phyloP scores from a whole-genome alignment of 1,140 invertebrate species.

The Cotesia typhae region DNA sequence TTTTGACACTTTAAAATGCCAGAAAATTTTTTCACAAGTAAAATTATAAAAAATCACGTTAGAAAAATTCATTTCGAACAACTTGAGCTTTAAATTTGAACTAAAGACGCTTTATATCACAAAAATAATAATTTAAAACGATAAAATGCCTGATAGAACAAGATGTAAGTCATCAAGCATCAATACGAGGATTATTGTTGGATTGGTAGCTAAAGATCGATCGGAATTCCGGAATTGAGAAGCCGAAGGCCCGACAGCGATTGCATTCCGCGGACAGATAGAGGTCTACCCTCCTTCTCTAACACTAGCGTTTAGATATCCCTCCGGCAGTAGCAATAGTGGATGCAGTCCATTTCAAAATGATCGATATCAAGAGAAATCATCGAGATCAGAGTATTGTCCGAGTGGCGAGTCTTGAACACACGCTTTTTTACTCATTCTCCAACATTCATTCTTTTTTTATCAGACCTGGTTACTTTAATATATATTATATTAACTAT shows the following conservation, averaged over 20 bases:
- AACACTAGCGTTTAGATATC: not conserved
- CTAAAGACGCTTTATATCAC: no score
- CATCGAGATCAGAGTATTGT: not conserved
- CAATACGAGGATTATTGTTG: conserved; percentile 28
- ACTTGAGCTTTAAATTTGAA: no score
- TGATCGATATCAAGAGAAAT: conserved; percentile 1
- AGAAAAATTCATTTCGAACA: no score
- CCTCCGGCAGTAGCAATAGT: not conserved
- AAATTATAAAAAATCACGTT: no score
- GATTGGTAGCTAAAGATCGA: conserved; percentile 24
- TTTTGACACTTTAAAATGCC: no score
- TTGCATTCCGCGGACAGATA: conserved; percentile 33
- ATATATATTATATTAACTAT: not conserved
- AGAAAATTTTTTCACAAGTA: no score
- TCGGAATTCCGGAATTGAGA: conserved; percentile 37
- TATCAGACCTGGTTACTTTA: not conserved
- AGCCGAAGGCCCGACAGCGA: conserved; percentile 31
- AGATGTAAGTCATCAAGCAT: conserved; percentile 7
- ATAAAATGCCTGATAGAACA: not conserved
- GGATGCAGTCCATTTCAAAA: not conserved
- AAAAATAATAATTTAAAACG: no score
- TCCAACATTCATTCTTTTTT: not conserved
- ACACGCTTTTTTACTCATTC: not conserved
- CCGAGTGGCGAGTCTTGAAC: not conserved
- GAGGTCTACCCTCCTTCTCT: conserved; percentile 5